These are phyloP conservation scores for Halictus rubicundus DNA, from an alignment of 1,140 invertebrate species.

Conservation along the genomic window DNA sequence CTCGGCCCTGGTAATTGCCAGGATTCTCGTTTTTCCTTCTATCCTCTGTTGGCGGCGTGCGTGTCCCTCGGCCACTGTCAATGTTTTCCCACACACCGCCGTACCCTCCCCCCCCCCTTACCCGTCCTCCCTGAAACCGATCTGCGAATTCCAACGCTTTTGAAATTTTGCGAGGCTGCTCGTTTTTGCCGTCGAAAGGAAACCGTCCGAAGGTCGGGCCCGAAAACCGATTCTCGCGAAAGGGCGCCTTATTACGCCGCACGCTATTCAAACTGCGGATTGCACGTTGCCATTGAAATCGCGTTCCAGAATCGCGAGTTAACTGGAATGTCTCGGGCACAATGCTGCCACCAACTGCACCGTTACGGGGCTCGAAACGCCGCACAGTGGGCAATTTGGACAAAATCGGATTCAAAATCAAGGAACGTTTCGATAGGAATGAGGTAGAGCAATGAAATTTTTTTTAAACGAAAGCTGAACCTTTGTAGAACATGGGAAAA, in stretches of 20 bases:
- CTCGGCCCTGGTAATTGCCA: background rate
- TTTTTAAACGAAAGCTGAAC: too few species aligned
- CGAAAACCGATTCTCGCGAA: background rate
- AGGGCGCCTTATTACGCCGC: background rate
- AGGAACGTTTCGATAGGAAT: too few species aligned
- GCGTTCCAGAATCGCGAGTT: background rate
- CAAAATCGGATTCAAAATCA: too few species aligned
- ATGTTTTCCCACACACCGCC: too few species aligned
- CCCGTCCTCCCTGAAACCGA: too few species aligned
- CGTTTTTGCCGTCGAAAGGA: conserved; percentile 16
- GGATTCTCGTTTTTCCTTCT: background rate
- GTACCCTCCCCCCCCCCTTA: background rate
- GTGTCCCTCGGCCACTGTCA: too few species aligned
- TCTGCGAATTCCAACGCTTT: background rate
- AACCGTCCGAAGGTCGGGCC: background rate
- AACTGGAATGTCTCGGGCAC: background rate
- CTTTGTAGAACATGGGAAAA: too few species aligned
- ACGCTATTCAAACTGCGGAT: background rate
- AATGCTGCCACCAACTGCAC: background rate
- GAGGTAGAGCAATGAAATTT: too few species aligned
- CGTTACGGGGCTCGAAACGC: background rate
- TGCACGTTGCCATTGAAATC: background rate
- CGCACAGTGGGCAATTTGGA: too few species aligned
- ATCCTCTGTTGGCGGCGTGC: background rate
- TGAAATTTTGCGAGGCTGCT: background rate